These are phyloP conservation scores for Ooceraea biroi DNA, from an alignment of 1,140 invertebrate species.

Conservation along the genomic window DNA sequence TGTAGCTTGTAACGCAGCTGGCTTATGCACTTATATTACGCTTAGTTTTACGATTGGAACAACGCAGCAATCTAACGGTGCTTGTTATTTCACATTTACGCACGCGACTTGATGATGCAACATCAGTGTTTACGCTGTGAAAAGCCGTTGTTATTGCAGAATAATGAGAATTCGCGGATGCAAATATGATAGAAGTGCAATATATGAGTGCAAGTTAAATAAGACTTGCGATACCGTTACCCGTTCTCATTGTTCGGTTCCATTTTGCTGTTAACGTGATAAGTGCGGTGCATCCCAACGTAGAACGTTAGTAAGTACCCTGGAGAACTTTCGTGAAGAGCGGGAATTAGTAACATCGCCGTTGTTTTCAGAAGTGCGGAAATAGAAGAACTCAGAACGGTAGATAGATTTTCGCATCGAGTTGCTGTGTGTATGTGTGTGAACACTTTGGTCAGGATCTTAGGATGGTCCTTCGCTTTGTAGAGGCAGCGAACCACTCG, in stretches of 20 bases:
- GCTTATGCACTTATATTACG: neutral
- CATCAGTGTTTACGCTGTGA: conserved; percentile 46
- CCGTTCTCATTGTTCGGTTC: conserved; percentile 28
- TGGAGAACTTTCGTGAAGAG: neutral
- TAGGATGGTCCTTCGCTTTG: neutral
- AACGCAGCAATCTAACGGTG: conserved; percentile 7
- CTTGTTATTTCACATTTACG: conserved; percentile 33
- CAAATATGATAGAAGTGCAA: conserved; percentile 20
- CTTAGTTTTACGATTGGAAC: conserved; percentile 15
- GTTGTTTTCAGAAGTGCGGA: conserved; percentile 44
- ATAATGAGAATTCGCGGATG: conserved; percentile 33
- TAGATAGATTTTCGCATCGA: neutral
- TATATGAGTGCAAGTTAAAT: conserved; percentile 25
- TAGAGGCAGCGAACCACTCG: neutral
- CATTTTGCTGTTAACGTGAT: conserved; percentile 22
- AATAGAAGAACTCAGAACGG: conserved; percentile 34
- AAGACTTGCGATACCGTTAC: conserved; percentile 25
- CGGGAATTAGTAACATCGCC: conserved; percentile 14
- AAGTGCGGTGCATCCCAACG: conserved; percentile 21
- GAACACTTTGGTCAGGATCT: neutral
- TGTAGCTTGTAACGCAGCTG: neutral
- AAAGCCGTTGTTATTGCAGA: conserved; percentile 53
- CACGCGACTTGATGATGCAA: conserved; percentile 21
- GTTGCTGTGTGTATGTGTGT: neutral
- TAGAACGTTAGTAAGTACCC: conserved; percentile 44